phyloP scores from a whole-genome alignment of 2,797 vertebrate species.

The Spea hammondii region DNA sequence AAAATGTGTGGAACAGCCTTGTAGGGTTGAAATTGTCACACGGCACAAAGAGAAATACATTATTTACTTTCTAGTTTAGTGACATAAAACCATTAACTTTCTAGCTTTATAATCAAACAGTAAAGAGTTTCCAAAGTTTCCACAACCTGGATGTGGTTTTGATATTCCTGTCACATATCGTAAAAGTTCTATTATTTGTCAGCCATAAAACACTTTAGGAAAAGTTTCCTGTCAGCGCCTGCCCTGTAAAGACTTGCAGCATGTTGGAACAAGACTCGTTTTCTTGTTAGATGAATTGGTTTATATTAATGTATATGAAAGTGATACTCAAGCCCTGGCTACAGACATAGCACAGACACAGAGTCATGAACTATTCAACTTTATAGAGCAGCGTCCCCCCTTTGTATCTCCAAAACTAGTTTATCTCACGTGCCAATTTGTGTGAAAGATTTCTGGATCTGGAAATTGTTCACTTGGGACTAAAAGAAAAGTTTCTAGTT shows the following conservation, averaged over 20 bases:
- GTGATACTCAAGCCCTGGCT: conserved; percentile 16
- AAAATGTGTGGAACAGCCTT: too few species aligned
- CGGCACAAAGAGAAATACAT: too few species aligned
- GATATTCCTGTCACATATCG: conserved; percentile 6
- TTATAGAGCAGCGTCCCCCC: background rate
- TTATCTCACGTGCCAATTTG: conserved; percentile 40
- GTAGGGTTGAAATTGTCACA: too few species aligned
- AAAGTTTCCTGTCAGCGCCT: conserved; percentile 30
- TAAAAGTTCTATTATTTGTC: conserved; percentile 29
- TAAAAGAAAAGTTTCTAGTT: conserved; percentile 38
- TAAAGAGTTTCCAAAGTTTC: background rate
- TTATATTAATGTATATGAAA: conserved; percentile 25
- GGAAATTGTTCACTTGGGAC: conserved; percentile 40
- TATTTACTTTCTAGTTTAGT: too few species aligned
- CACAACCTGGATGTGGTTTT: conserved; percentile 1
- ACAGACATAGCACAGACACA: conserved; percentile 28
- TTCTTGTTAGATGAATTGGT: conserved; percentile 24
- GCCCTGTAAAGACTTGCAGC: background rate
- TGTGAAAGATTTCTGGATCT: conserved; percentile 41
- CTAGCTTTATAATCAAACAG: background rate
- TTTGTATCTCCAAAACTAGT: conserved; percentile 24
- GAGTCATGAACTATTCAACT: conserved; percentile 34
- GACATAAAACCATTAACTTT: background rate
- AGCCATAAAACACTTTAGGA: conserved; percentile 19
- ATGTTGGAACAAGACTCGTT: conserved; percentile 33